Evolutionary conservation across 2,888 invertebrate genomes (phyloP), one percentile per base, ranked within the genome.

Genomic region (Drymonia ruficornis): DNA sequence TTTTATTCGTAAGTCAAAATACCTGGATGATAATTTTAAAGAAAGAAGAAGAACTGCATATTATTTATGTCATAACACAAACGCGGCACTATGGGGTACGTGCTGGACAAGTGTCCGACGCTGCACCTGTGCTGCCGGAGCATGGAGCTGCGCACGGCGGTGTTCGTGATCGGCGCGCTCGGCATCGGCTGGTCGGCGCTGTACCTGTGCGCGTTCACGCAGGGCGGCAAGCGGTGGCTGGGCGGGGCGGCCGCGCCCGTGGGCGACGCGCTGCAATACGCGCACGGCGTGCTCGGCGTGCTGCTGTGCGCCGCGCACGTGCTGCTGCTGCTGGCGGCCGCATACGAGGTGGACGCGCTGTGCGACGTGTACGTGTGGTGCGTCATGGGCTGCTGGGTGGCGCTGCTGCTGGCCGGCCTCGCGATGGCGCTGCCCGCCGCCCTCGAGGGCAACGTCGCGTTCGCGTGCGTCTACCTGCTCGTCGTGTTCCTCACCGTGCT

Each of bases 301-400:
- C 57, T 80, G 53, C 58, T 78, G 45, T 49, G 61, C 54, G 76
- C 75, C 12, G 67, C 70, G 52, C 72, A 78, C 65, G 56, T 61
- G 51, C 52, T 78, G 55, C 69, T 83, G 56, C 46, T 80, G 49
- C 48, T 55, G 13, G 81, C 65, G 16, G 74, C 65, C 23, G 6
- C 49, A 18, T n/a, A 8, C 31, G 47, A 53, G 49, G 78, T 72
- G 61, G 74, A 72, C 55, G 56, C 70, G 16, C 70, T 81, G 48
- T 76, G 77, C 67, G 82, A 79, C 63, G 59, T 81, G 52, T 80
- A 79, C 69, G 68, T 78, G 50, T 83, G 82, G 81, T 64, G 67
- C 43, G 61, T 70, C 71, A 49, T 67, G 38, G 44, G 53, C 44
- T 64, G 66, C 55, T 63, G 69, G 60, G 15, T 49, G 48, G 58